phyloP scores from a whole-genome alignment of 2,113 vertebrate species.

The Sakesphorus luctuosus region DNA sequence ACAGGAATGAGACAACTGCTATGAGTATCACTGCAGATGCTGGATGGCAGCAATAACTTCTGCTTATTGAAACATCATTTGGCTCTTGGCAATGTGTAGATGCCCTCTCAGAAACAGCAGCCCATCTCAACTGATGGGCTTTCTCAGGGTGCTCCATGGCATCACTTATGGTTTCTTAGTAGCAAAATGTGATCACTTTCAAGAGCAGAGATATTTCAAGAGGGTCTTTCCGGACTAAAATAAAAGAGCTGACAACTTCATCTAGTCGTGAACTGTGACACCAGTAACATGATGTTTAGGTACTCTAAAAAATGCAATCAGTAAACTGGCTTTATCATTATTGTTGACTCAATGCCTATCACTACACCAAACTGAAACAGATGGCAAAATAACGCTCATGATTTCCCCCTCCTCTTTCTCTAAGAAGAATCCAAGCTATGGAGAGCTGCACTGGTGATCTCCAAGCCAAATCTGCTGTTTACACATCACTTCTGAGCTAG shows the following conservation, averaged over 20 bases:
- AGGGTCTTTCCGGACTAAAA: not conserved
- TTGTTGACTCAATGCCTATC: not conserved
- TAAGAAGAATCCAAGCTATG: not conserved
- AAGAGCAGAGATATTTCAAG: not conserved
- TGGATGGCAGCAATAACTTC: not conserved
- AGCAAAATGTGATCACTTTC: not conserved
- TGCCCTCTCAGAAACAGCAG: not conserved
- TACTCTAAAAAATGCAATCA: not conserved
- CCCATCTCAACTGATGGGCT: not conserved
- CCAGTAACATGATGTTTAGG: not conserved
- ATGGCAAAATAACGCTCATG: fast-evolving
- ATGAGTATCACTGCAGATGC: not conserved
- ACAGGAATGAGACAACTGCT: not conserved
- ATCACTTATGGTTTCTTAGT: not conserved
- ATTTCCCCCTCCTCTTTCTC: not conserved
- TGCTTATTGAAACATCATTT: slow-evolving; percentile 1
- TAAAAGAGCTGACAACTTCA: not conserved
- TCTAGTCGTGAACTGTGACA: not conserved
- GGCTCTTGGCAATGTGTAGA: not conserved
- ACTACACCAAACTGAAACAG: not conserved
- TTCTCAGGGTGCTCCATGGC: not conserved
- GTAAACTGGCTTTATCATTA: not conserved
- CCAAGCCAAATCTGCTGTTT: not conserved
- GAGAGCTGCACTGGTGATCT: not conserved
- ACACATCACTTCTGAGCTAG: not conserved